Percentiles rank a stretch among this genome's conserved stretches.
Conservation (phyloP, 2,888 invertebrate species). For the Campaea margaritaria region DNA sequence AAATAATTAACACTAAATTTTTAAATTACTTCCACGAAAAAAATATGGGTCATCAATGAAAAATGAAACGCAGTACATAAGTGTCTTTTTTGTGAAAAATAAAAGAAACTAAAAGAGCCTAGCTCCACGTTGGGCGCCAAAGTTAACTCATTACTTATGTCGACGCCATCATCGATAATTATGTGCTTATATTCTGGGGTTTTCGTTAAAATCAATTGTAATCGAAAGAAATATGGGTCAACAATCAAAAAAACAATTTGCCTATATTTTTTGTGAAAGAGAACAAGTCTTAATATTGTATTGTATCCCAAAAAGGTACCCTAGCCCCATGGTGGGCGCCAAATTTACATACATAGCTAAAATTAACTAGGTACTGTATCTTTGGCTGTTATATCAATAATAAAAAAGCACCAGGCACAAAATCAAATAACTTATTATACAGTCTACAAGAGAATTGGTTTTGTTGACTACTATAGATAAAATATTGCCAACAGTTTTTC, state of each 20-base stretch:
- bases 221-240: constrained; percentile 9
- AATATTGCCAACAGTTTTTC: constrained; percentile 31
- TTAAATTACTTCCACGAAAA: background rate
- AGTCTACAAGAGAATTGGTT: constrained; percentile 62
- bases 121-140: too few relatives aligned
- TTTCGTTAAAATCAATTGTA: background rate
- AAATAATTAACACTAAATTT: background rate
- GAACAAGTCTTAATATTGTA: background rate
- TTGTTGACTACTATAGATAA: constrained; percentile 37
- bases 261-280: constrained; percentile 3
- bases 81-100: too few relatives aligned
- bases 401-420: constrained; percentile 55
- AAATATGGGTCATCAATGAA: background rate
- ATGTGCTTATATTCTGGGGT: too few relatives aligned
- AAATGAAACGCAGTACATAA: too few relatives aligned
- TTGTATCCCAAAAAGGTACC: background rate
- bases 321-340: constrained; percentile 31
- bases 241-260: background rate
- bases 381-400: constrained; percentile 34
- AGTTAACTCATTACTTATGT: too few relatives aligned
- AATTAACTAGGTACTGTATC: constrained; percentile 19
- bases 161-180: too few relatives aligned
- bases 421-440: constrained; percentile 50
- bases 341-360: background rate
- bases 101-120: too few relatives aligned